Evolutionary conservation across 2,888 invertebrate genomes (phyloP).

Genomic region (Adela reaumurella): DNA sequence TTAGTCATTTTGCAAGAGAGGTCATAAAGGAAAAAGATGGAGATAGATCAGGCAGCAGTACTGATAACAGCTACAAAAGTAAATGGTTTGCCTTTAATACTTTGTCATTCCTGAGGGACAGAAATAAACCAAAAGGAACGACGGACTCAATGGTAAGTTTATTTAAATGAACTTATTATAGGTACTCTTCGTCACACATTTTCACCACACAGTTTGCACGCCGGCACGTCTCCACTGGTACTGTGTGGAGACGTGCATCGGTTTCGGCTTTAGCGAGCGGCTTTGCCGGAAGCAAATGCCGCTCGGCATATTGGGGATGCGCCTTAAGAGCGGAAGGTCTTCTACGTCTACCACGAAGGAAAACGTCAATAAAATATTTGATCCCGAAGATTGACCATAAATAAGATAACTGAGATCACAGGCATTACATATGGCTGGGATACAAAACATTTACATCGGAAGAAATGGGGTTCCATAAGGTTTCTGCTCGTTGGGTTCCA

Average conservation of each 20-base stretch:
- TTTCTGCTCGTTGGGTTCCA: too few species aligned
- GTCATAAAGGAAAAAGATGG: neutral
- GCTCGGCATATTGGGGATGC: slow-evolving; percentile 2
- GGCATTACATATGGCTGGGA: too few species aligned
- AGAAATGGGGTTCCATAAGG: too few species aligned
- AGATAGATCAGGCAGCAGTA: neutral
- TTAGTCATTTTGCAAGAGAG: neutral
- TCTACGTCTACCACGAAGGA: too few species aligned
- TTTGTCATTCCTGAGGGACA: slow-evolving; percentile 1
- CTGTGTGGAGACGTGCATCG: neutral
- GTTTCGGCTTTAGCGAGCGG: slow-evolving; percentile 1
- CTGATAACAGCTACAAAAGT: neutral
- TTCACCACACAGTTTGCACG: too few species aligned
- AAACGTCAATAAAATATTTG: too few species aligned
- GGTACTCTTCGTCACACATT: neutral
- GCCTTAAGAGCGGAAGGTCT: too few species aligned
- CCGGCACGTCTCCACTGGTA: too few species aligned
- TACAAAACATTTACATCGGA: too few species aligned
- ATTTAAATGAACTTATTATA: neutral
- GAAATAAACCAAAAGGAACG: slow-evolving; percentile 1
- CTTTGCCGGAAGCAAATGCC: neutral
- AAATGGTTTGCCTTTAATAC: slow-evolving; percentile 1
- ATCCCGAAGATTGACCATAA: too few species aligned
- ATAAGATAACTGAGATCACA: too few species aligned
- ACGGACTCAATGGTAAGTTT: neutral